These are phyloP conservation scores for Priocnemis perturbator DNA, from an alignment of 2,888 invertebrate species.

Conservation along the genomic window DNA sequence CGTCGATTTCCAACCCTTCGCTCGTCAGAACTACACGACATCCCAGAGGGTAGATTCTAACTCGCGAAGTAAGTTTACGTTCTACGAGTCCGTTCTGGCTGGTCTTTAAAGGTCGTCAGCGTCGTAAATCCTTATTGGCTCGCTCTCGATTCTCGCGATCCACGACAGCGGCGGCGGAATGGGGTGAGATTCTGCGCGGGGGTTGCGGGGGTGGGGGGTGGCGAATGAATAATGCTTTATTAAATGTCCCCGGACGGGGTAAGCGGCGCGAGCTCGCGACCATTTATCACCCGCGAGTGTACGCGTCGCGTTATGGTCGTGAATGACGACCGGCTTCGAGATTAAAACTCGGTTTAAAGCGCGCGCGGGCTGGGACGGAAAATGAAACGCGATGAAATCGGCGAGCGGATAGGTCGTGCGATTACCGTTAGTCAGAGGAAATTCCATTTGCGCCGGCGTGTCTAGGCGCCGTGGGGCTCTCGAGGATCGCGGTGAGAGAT, in stretches of 20 bases:
- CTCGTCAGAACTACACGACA: conserved; percentile 22
- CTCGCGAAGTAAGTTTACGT: conserved; percentile 7
- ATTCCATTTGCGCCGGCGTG: no score
- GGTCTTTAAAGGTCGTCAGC: conserved; percentile 54
- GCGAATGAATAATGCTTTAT: conserved; percentile 17
- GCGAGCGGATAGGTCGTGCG: not conserved
- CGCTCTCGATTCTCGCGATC: conserved; percentile 1
- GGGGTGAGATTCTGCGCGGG: no score
- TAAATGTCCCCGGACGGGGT: no score
- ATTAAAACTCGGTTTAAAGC: no score
- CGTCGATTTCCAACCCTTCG: conserved; percentile 42
- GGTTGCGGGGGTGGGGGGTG: not conserved
- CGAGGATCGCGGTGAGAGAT: no score
- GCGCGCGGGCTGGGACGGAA: not conserved
- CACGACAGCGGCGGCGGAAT: no score
- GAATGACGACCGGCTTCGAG: no score
- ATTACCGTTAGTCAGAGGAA: not conserved
- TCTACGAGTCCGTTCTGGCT: conserved; percentile 8
- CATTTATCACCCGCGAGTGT: no score
- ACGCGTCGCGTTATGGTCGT: no score
- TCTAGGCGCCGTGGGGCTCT: no score
- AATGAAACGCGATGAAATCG: conserved; percentile 6
- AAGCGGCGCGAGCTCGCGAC: no score
- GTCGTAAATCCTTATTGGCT: conserved; percentile 53
- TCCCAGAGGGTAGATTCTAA: conserved; percentile 28